Conservation (phyloP, 2,888 invertebrate genomes). For the Plebejus melissa region DNA sequence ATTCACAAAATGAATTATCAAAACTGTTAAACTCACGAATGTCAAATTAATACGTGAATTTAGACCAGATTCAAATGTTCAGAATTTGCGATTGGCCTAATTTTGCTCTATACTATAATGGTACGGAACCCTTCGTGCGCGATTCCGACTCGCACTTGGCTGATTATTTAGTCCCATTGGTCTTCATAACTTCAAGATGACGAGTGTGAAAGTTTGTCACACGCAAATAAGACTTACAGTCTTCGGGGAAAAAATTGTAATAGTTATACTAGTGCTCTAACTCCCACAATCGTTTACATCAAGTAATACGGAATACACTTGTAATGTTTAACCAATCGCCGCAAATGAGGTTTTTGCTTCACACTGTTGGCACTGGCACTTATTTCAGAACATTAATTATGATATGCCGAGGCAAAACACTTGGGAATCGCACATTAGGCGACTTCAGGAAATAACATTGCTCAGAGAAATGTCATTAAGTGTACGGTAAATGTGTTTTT, state of each 20-base stretch:
- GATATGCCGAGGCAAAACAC: slow-evolving; percentile 9
- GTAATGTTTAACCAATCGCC: slow-evolving; percentile 9
- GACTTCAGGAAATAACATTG: slow-evolving; percentile 13
- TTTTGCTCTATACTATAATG: too few relatives aligned
- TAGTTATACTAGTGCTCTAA: not conserved
- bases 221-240: not conserved
- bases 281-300: not conserved
- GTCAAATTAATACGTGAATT: too few relatives aligned
- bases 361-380: not conserved
- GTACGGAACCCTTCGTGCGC: too few relatives aligned
- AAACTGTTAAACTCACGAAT: too few relatives aligned
- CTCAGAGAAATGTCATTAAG: slow-evolving; percentile 22
- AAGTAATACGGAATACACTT: not conserved
- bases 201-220: not conserved
- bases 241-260: not conserved
- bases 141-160: too few relatives aligned
- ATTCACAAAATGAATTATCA: too few relatives aligned
- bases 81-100: too few relatives aligned
- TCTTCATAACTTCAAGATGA: not conserved
- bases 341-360: slow-evolving; percentile 2
- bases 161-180: too few relatives aligned
- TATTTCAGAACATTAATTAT: slow-evolving; percentile 15
- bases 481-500: slow-evolving; percentile 23
- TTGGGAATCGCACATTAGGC: slow-evolving; percentile 12
- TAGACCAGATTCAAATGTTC: too few relatives aligned